phyloP scores from a whole-genome alignment of 2,113 vertebrate species.

The Ariopsis seemanni region DNA sequence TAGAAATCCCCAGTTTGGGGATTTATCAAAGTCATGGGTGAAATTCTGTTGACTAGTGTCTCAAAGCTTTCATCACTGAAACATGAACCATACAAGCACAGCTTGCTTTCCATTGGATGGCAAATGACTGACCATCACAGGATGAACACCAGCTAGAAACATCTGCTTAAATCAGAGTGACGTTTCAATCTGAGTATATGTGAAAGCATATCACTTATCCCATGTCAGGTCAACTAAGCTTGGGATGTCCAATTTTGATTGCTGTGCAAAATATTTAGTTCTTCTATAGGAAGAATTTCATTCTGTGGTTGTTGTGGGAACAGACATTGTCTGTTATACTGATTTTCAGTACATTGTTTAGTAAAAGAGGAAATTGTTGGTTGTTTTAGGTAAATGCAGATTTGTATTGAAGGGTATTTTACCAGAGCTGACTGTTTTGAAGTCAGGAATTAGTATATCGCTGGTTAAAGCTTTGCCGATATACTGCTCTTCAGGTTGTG shows the following conservation, averaged over 20 bases:
- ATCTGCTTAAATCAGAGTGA: background rate
- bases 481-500: background rate
- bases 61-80: background rate
- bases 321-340: constrained; percentile 21
- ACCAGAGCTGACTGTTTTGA: background rate
- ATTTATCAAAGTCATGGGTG: background rate
- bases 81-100: background rate
- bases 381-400: constrained; percentile 10
- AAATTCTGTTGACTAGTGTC: constrained; percentile 7
- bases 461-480: background rate
- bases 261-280: constrained; percentile 60
- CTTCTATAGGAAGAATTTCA: constrained; percentile 51
- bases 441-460: background rate
- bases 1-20: background rate
- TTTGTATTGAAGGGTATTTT: background rate
- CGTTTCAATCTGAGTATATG: constrained; percentile 13
- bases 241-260: constrained; percentile 55
- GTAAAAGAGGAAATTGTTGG: constrained; percentile 9
- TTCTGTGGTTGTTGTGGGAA: constrained; percentile 31
- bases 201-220: constrained; percentile 41
- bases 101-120: background rate
- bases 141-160: background rate
- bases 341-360: constrained; percentile 36
- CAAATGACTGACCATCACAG: background rate
- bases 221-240: constrained; percentile 22